phyloP scores from a whole-genome alignment of 2,113 vertebrate species.

The Boleophthalmus pectinirostris region DNA sequence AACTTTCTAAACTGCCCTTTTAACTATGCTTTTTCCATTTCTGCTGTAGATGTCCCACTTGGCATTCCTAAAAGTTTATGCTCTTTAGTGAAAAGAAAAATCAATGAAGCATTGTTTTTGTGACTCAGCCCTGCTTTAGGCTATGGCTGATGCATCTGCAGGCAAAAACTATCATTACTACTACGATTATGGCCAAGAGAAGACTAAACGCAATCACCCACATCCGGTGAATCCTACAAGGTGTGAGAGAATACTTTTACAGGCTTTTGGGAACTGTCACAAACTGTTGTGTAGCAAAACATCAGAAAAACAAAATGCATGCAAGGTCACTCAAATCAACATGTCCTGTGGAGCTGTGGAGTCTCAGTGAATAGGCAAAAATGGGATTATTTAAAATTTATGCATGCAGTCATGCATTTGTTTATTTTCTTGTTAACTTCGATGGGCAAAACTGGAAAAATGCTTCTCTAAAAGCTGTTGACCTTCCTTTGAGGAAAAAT shows the following conservation, averaged over 20 bases:
- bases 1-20: neutral
- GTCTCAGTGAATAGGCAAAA: neutral
- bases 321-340: neutral
- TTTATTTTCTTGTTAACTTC: slow-evolving; percentile 33
- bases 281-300: neutral
- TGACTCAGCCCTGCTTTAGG: neutral
- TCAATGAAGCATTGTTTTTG: slow-evolving; percentile 1
- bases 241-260: neutral
- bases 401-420: slow-evolving; percentile 24
- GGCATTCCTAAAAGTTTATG: neutral
- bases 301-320: neutral
- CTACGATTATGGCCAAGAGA: neutral
- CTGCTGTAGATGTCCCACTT: neutral
- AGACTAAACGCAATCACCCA: neutral
- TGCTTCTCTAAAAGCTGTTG: slow-evolving; percentile 13
- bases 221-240: neutral
- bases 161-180: neutral
- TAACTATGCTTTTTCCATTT: neutral
- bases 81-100: slow-evolving; percentile 4
- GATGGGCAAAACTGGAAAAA: slow-evolving; percentile 3
- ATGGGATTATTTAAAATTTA: slow-evolving; percentile 16
- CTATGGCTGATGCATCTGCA: neutral
- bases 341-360: neutral
- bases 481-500: slow-evolving; percentile 31
- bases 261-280: neutral